Evolutionary conservation across 2,113 vertebrate species (phyloP).

Genomic region (Charina bottae): DNA sequence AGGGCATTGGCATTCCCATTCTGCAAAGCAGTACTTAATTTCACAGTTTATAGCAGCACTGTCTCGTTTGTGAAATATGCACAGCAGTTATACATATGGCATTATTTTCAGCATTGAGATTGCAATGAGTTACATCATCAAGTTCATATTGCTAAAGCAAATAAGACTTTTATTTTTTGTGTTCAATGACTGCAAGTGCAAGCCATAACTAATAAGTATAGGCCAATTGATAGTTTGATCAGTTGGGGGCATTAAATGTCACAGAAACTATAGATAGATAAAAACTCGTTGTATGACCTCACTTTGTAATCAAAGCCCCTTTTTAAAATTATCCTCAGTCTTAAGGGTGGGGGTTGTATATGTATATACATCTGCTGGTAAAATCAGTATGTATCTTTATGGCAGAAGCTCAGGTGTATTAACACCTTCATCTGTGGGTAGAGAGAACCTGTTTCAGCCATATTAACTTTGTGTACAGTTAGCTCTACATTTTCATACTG

Average conservation of each 20-base stretch:
- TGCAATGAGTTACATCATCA: constrained; percentile 56
- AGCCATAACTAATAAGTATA: neutral
- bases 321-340: neutral
- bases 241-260: constrained; percentile 16
- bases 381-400: neutral
- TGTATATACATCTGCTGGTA: neutral
- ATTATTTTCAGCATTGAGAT: constrained; percentile 60
- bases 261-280: neutral
- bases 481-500: neutral
- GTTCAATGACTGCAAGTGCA: neutral
- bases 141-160: constrained; percentile 51
- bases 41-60: constrained; percentile 60
- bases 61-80: constrained; percentile 63
- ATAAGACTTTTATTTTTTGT: constrained; percentile 8
- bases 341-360: neutral
- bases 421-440: neutral
- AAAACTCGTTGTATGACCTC: neutral
- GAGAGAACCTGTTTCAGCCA: neutral
- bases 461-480: neutral
- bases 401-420: neutral
- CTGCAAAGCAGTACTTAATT: constrained; percentile 57
- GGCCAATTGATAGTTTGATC: constrained; percentile 16
- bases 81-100: constrained; percentile 65
- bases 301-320: neutral
- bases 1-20: constrained; percentile 46